These are phyloP conservation scores for Tetanocera ferruginea DNA, from an alignment of 2,888 invertebrate genomes.

Conservation along the genomic window DNA sequence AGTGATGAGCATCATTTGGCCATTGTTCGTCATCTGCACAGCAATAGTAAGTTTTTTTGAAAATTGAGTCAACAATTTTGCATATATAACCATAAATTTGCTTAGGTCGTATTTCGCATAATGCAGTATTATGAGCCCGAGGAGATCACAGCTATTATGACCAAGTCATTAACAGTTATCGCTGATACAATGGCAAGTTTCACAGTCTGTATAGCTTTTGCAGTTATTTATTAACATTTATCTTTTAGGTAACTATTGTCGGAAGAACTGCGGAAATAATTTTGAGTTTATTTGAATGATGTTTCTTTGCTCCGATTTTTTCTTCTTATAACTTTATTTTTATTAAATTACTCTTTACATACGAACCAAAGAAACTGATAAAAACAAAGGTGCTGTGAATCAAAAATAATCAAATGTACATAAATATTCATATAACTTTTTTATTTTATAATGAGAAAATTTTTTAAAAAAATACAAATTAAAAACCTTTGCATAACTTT, in stretches of 20 bases:
- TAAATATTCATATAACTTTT: conserved; percentile 27
- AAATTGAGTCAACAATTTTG: not conserved
- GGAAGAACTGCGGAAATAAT: conserved; percentile 41
- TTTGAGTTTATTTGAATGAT: conserved; percentile 38
- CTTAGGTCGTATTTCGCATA: conserved; percentile 46
- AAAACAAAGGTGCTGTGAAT: conserved; percentile 46
- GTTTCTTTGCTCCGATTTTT: not conserved
- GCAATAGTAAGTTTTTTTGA: conserved; percentile 51
- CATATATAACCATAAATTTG: not conserved
- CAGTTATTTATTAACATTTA: not conserved
- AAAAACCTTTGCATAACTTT: conserved; percentile 25
- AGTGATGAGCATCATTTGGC: conserved; percentile 59
- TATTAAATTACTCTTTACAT: not conserved
- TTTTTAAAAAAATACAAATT: conserved; percentile 33
- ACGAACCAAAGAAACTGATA: conserved; percentile 23
- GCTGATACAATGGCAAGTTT: conserved; percentile 50
- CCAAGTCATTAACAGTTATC: conserved; percentile 41
- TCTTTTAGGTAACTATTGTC: conserved; percentile 43
- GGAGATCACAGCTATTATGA: conserved; percentile 45
- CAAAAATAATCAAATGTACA: conserved; percentile 32
- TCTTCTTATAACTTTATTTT: not conserved
- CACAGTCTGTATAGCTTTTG: not conserved
- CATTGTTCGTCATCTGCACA: conserved; percentile 51
- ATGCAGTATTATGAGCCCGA: conserved; percentile 50
- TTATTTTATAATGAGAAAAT: conserved; percentile 22